phyloP scores from a whole-genome alignment of 2,888 invertebrate genomes.

The Tetramorium bicarinatum region DNA sequence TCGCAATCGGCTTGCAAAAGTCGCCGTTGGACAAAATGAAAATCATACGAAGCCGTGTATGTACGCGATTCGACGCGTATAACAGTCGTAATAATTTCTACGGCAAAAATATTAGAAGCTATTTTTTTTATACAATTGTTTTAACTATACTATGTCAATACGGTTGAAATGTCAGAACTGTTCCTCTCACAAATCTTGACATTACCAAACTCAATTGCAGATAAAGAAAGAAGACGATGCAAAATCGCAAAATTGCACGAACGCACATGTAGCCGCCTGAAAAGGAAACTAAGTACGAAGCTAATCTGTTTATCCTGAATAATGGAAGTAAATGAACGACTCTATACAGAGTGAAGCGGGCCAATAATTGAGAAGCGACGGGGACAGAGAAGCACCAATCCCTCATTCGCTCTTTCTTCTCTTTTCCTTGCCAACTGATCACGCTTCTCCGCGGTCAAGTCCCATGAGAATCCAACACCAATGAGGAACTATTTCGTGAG shows the following conservation, averaged over 20 bases:
- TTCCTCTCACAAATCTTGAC: neutral
- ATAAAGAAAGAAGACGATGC: conserved; percentile 22
- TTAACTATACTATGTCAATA: neutral
- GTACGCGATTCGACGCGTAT: conserved; percentile 59
- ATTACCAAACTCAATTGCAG: neutral
- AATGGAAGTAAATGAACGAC: conserved; percentile 84
- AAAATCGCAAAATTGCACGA: conserved; percentile 63
- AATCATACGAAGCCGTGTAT: conserved; percentile 57
- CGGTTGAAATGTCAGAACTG: neutral
- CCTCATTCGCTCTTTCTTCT: conserved; percentile 64
- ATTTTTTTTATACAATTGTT: conserved; percentile 2
- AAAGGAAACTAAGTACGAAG: conserved; percentile 76
- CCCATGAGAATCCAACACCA: conserved; percentile 73
- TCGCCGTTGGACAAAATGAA: conserved; percentile 28
- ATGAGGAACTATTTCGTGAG: conserved; percentile 65
- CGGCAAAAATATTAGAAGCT: neutral
- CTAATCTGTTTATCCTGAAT: conserved; percentile 83
- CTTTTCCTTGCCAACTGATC: conserved; percentile 75
- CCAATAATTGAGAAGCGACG: conserved; percentile 80
- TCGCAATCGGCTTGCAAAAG: conserved; percentile 71
- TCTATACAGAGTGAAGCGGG: conserved; percentile 78
- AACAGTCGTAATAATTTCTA: neutral
- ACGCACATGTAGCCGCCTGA: conserved; percentile 71
- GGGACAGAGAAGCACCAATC: conserved; percentile 70
- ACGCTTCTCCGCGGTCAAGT: conserved; percentile 65